Evolutionary conservation across 2,888 invertebrate genomes (phyloP).

Genomic region (Drosophila multiciliata): DNA sequence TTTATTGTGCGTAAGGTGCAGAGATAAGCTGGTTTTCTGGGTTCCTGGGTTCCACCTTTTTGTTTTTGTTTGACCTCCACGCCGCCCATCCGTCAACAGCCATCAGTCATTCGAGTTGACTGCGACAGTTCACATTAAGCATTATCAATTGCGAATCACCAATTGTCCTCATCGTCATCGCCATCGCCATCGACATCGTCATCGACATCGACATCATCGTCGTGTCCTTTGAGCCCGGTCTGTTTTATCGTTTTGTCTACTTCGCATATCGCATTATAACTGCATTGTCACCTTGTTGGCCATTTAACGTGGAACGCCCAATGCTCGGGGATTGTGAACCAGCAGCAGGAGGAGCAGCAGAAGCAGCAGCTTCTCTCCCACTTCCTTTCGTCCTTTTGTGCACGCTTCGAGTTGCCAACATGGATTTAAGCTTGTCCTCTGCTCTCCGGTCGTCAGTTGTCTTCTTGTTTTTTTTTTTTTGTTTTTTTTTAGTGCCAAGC

Average conservation of each 20-base stretch:
- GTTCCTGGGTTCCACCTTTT: constrained; percentile 8
- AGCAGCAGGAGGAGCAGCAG: background rate
- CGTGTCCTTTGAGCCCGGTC: constrained; percentile 29
- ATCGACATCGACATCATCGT: constrained; percentile 7
- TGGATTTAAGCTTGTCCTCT: constrained; percentile 51
- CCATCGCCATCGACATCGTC: constrained; percentile 38
- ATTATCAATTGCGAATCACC: constrained; percentile 66
- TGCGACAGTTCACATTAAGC: constrained; percentile 55
- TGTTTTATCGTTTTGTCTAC: constrained; percentile 63
- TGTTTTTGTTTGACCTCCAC: constrained; percentile 12
- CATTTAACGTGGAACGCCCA: constrained; percentile 68
- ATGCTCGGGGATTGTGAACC: constrained; percentile 5
- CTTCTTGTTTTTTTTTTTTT: background rate
- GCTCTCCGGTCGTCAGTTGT: background rate
- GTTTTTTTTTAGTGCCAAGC: background rate
- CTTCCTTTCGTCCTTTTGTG: constrained; percentile 2
- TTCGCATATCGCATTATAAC: constrained; percentile 74
- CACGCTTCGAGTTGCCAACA: constrained; percentile 34
- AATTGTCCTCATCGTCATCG: constrained; percentile 55
- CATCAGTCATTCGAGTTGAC: constrained; percentile 54
- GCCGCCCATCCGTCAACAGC: background rate
- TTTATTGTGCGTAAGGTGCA: constrained; percentile 72
- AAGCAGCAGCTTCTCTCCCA: background rate
- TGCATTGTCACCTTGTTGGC: constrained; percentile 81
- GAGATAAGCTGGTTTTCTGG: constrained; percentile 60